These are phyloP conservation scores for Catocala sponsa DNA, from an alignment of 2,888 invertebrate genomes.

Conservation along the genomic window DNA sequence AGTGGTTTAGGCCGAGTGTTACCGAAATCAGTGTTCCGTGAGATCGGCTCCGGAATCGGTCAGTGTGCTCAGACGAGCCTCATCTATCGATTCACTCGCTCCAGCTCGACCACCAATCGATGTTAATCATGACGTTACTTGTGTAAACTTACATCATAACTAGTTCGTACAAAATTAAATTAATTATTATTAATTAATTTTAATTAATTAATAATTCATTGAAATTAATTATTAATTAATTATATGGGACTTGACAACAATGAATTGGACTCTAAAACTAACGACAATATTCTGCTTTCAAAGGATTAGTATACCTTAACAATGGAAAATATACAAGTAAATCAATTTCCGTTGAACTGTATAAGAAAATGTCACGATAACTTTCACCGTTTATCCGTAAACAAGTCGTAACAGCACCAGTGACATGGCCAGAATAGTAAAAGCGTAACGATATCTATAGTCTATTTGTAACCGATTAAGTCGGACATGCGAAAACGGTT, in stretches of 20 bases:
- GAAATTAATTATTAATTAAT: no score
- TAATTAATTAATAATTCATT: no score
- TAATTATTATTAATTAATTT: no score
- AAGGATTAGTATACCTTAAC: no score
- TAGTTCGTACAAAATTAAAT: no score
- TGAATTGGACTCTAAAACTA: no score
- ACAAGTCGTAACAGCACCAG: slow-evolving; percentile 21
- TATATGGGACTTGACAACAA: no score
- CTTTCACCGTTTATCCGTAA: slow-evolving; percentile 25
- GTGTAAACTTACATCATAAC: neutral
- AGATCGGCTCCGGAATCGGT: slow-evolving; percentile 60
- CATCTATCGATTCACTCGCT: slow-evolving; percentile 48
- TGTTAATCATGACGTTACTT: slow-evolving; percentile 15
- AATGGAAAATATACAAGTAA: neutral
- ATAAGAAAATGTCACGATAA: neutral
- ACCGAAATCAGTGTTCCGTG: slow-evolving; percentile 72
- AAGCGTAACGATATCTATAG: slow-evolving; percentile 63
- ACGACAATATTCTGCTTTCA: neutral
- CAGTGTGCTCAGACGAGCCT: slow-evolving; percentile 47
- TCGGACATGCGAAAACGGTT: slow-evolving; percentile 64
- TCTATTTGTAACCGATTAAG: slow-evolving; percentile 63
- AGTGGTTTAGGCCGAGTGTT: slow-evolving; percentile 48
- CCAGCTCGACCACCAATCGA: slow-evolving; percentile 20
- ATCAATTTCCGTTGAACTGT: no score
- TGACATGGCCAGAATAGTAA: slow-evolving; percentile 43